Evolutionary conservation across 2,888 invertebrate species (phyloP).

Genomic region (Cheilosia vulpina): DNA sequence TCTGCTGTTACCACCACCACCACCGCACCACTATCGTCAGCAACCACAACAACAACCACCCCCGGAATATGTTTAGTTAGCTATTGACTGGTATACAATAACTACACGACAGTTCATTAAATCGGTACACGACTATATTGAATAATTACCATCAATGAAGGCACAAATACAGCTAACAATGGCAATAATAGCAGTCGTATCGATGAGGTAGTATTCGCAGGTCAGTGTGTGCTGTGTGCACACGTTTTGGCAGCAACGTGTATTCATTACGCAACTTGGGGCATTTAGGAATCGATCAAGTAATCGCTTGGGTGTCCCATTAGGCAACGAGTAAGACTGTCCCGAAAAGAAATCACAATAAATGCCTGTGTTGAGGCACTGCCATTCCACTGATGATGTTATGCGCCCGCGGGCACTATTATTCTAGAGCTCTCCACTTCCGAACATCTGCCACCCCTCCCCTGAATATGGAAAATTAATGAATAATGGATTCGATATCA

Average conservation of each 20-base stretch:
- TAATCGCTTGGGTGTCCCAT: slow-evolving; percentile 13
- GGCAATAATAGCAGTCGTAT: neutral
- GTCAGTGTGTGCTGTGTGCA: slow-evolving; percentile 35
- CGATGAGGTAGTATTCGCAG: slow-evolving; percentile 9
- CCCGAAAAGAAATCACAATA: slow-evolving; percentile 27
- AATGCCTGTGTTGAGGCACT: slow-evolving; percentile 29
- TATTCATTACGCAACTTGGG: slow-evolving; percentile 61
- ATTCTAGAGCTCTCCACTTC: slow-evolving; percentile 22
- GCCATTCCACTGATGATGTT: slow-evolving; percentile 35
- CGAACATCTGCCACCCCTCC: slow-evolving; percentile 32
- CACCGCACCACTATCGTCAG: neutral
- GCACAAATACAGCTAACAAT: neutral
- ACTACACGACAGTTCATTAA: slow-evolving; percentile 65
- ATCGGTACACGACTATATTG: slow-evolving; percentile 53
- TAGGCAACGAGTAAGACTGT: neutral
- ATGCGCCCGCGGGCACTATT: slow-evolving; percentile 41
- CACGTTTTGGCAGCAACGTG: slow-evolving; percentile 31
- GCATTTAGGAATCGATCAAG: slow-evolving; percentile 62
- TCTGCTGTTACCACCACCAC: slow-evolving; percentile 29
- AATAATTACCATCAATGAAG: slow-evolving; percentile 55
- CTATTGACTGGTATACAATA: slow-evolving; percentile 17
- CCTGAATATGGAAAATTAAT: slow-evolving; percentile 76
- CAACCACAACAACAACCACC: neutral
- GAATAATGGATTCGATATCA: slow-evolving; percentile 79
- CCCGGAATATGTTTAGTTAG: neutral